Base-by-base conservation (phyloP, 2,113 vertebrate genomes). In the Nanger granti region DNA sequence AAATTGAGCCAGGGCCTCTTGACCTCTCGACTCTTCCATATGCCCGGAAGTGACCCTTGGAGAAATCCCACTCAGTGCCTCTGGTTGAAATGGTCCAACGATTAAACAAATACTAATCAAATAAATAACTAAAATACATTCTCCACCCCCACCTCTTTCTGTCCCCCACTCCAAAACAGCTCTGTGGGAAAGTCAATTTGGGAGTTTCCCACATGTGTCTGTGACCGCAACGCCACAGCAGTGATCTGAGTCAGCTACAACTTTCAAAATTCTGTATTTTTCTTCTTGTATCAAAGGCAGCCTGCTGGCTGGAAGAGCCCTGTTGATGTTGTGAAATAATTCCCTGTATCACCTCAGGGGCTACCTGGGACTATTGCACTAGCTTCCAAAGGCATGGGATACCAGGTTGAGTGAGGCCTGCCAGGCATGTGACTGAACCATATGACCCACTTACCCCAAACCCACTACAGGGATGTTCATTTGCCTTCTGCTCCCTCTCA, bases 181-280 rank as follows among this genome's bases (percentile, higher is more conserved):
- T 97, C 97, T 98, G 97, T 98, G 98, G 97, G 98, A 98, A 98
- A 98, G 96, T 98, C 89, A 92, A 49, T 98, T 97, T 98, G 94
- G 97, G 97, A 98, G 98, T 98, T 98, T 98, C 98, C 97, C 98
- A 98, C 97, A 94, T 95, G 96, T 96, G 97, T 95, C 97, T 95
- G 83, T 95, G 95, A 97, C 97, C 37, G 15, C 91, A 96, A 28
- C 31, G 79, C 87, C 89, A 95, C 60, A 97, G 95, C 95, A 86
- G 86, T 66, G 82, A 44, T 96, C 96, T 97, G 95, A 98, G 97
- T 98, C 97, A 98, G 97, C 94, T 62, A 47, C n/a, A 97, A 87
- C 83, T 83, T 97, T 97, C 85, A 92, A 95, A 95, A 93, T 91
- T 57, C 88, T 83, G 93, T 52, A 79, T 93, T 96, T 96, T 93